Evolutionary conservation across 2,888 invertebrate genomes (phyloP).

Genomic region (Tromatobia lineatoria): DNA sequence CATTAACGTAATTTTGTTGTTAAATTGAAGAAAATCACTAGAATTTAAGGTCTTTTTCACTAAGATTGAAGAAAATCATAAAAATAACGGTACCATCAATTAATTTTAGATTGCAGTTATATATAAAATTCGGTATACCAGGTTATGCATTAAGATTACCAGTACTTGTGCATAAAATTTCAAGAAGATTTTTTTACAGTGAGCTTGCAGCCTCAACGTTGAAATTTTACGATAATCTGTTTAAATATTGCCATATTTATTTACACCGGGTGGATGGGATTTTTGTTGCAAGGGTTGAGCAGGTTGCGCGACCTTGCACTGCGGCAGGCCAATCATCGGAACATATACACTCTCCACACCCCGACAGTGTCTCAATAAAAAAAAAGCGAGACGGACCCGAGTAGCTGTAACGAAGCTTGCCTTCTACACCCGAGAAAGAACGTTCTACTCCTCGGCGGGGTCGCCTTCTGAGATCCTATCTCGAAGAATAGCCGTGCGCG

Average conservation of each 20-base stretch:
- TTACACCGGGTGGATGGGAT: neutral
- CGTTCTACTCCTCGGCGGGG: conserved; percentile 45
- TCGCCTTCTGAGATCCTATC: conserved; percentile 72
- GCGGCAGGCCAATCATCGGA: conserved; percentile 41
- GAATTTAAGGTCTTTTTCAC: too few species aligned
- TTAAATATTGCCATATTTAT: neutral
- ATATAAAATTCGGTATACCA: too few species aligned
- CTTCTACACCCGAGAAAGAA: conserved; percentile 33
- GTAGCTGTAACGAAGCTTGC: conserved; percentile 25
- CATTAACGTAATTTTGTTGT: too few species aligned
- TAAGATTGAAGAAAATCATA: too few species aligned
- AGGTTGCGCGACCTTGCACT: conserved; percentile 58
- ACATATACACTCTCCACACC: conserved; percentile 25
- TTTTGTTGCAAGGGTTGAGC: conserved; percentile 13
- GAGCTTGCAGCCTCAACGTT: too few species aligned
- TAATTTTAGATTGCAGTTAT: too few species aligned
- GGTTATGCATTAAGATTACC: too few species aligned
- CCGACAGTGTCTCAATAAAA: neutral
- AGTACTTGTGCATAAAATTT: too few species aligned
- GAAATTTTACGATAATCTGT: too few species aligned
- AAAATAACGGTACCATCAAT: too few species aligned
- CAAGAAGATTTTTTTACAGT: too few species aligned
- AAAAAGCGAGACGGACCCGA: neutral
- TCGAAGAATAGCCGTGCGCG: conserved; percentile 68
- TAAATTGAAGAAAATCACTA: too few species aligned